Evolutionary conservation across 1,140 invertebrate genomes (phyloP).

Genomic region (Eueides isabella): DNA sequence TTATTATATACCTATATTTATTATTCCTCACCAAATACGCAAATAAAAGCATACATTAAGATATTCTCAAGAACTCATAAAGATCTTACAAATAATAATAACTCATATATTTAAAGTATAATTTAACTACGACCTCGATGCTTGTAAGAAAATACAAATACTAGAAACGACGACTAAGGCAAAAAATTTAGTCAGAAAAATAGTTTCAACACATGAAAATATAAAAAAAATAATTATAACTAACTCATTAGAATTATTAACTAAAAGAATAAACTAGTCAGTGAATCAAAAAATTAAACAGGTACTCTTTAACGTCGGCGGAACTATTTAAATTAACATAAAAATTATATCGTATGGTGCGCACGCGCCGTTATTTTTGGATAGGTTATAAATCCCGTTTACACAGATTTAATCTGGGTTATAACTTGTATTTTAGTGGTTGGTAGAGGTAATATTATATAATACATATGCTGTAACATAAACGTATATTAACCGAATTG

Average conservation of each 20-base stretch:
- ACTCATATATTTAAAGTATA: not conserved
- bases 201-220: slow-evolving; percentile 18
- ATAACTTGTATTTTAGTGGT: not conserved
- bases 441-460: not conserved
- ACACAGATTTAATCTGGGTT: slow-evolving; percentile 13
- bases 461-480: not conserved
- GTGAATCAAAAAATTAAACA: slow-evolving; percentile 39
- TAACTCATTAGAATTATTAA: slow-evolving; percentile 32
- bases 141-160: not conserved
- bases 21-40: no score
- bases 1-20: no score
- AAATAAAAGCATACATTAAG: not conserved
- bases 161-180: slow-evolving; percentile 7
- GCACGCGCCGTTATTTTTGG: slow-evolving; percentile 51
- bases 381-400: slow-evolving; percentile 33
- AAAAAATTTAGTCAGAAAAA: slow-evolving; percentile 16
- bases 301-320: slow-evolving; percentile 23
- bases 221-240: slow-evolving; percentile 34
- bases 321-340: slow-evolving; percentile 50
- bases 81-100: not conserved
- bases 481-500: not conserved
- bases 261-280: slow-evolving; percentile 31
- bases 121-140: not conserved
- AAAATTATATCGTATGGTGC: slow-evolving; percentile 48
- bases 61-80: not conserved